Percentiles rank a stretch among this genome's conserved stretches.
These are phyloP conservation scores for Pteropus rufus DNA, from an alignment of 2,797 vertebrate genomes.

Conservation along the genomic window DNA sequence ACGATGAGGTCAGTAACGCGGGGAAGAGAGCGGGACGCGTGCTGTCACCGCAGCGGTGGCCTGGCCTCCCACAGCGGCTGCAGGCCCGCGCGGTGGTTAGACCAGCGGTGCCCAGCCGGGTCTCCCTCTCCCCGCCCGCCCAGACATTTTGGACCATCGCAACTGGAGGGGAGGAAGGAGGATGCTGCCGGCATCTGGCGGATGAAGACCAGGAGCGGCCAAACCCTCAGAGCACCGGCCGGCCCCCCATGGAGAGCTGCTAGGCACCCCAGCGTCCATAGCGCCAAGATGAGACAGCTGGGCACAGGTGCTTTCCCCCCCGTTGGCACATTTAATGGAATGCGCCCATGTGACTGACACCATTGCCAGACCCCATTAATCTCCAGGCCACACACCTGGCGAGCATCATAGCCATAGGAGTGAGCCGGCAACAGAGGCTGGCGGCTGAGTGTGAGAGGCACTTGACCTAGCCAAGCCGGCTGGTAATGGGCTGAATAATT, in stretches of 20 bases:
- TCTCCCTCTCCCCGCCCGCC: background rate
- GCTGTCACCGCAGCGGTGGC: no score
- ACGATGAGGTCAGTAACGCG: no score
- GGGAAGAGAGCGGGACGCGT: no score
- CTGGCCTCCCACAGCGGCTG: no score
- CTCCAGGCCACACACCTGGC: background rate
- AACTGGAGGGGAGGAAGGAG: no score
- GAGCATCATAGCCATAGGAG: rapidly evolving
- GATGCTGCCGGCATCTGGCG: background rate
- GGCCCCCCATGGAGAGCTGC: rapidly evolving
- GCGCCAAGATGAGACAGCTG: rapidly evolving
- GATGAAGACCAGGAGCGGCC: background rate
- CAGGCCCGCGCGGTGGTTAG: no score
- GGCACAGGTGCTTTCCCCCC: rapidly evolving
- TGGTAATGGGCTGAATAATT: rapidly evolving
- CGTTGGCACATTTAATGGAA: rapidly evolving
- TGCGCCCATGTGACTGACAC: background rate
- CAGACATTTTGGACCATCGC: background rate
- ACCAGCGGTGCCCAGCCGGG: background rate
- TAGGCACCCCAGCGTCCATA: rapidly evolving
- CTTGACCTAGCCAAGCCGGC: rapidly evolving
- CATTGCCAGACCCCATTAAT: no score
- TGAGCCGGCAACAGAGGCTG: rapidly evolving
- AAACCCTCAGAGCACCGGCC: rapidly evolving
- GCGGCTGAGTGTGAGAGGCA: rapidly evolving